Evolutionary conservation across 2,113 vertebrate species (phyloP).

Genomic region (Brachyhypopomus gauderio): DNA sequence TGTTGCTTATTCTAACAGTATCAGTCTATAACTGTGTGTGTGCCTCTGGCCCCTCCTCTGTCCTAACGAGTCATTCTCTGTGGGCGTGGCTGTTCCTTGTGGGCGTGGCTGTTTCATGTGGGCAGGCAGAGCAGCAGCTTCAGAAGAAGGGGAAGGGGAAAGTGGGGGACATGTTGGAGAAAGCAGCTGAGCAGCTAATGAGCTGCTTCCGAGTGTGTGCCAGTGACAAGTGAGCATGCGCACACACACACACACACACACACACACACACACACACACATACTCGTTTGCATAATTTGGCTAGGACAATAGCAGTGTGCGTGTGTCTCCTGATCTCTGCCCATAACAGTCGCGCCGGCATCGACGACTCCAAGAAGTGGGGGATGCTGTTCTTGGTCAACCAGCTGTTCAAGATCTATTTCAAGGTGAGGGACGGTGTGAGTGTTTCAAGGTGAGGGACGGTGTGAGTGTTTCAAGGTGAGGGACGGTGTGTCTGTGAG

Average conservation of each 20-base stretch:
- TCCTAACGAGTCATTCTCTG: background rate
- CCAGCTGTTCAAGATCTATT: constrained; percentile 98
- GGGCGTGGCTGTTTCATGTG: background rate
- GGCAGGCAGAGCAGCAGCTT: constrained; percentile 92
- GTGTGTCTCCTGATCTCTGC: constrained; percentile 9
- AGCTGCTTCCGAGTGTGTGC: constrained; percentile 96
- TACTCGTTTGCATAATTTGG: background rate
- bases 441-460: constrained; percentile 94
- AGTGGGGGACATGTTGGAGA: constrained; percentile 92
- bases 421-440: constrained; percentile 93
- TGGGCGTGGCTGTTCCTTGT: background rate
- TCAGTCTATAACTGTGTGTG: too few species aligned
- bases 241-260: constrained; percentile 30
- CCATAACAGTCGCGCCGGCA: constrained; percentile 85
- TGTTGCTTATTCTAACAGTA: too few species aligned
- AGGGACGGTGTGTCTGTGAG: background rate
- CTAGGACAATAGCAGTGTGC: background rate
- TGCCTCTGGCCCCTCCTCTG: background rate
- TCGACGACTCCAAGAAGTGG: constrained; percentile 98
- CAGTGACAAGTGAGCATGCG: constrained; percentile 87
- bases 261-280: constrained; percentile 7
- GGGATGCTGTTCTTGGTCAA: constrained; percentile 98
- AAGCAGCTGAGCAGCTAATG: constrained; percentile 94
- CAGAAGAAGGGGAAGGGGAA: constrained; percentile 91
- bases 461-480: constrained; percentile 99